Evolutionary conservation across 1,140 invertebrate species (phyloP).

Genomic region (Proales similis): DNA sequence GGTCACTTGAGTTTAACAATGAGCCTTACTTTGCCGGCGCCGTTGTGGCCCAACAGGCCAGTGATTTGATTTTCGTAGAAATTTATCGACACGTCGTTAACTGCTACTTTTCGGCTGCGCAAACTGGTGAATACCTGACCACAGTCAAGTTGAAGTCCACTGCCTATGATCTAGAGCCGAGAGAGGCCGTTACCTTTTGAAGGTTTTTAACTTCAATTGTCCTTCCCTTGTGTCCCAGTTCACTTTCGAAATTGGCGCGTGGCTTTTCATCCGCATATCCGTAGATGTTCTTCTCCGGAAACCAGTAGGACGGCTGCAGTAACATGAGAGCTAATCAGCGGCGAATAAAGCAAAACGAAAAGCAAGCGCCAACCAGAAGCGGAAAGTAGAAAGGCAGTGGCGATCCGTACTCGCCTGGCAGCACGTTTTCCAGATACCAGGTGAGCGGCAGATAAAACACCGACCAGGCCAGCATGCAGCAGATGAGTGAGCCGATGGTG

Average conservation of each 20-base stretch:
- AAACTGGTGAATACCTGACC: constrained; percentile 41
- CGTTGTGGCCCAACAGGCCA: constrained; percentile 59
- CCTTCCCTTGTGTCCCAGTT: not conserved
- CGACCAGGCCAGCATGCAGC: constrained; percentile 20
- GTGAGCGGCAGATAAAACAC: constrained; percentile 52
- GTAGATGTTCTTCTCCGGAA: constrained; percentile 17
- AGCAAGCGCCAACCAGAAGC: constrained; percentile 54
- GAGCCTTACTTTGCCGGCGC: constrained; percentile 61
- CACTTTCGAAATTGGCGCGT: constrained; percentile 7
- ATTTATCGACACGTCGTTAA: constrained; percentile 48
- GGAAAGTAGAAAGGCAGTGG: constrained; percentile 68
- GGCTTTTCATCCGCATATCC: not conserved
- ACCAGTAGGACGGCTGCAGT: constrained; percentile 25
- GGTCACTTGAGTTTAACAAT: constrained; percentile 58
- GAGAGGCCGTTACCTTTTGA: constrained; percentile 3
- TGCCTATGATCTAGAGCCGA: not conserved
- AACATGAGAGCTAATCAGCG: not conserved
- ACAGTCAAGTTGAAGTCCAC: no score
- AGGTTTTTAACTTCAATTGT: constrained; percentile 14
- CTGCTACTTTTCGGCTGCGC: constrained; percentile 43
- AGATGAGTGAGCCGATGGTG: constrained; percentile 7
- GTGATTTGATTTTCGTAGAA: constrained; percentile 55
- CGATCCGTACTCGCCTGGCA: constrained; percentile 60
- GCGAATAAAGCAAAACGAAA: not conserved
- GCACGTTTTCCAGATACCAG: constrained; percentile 64